Conservation (phyloP, 2,888 invertebrate genomes). For the Camponotus fellah region DNA sequence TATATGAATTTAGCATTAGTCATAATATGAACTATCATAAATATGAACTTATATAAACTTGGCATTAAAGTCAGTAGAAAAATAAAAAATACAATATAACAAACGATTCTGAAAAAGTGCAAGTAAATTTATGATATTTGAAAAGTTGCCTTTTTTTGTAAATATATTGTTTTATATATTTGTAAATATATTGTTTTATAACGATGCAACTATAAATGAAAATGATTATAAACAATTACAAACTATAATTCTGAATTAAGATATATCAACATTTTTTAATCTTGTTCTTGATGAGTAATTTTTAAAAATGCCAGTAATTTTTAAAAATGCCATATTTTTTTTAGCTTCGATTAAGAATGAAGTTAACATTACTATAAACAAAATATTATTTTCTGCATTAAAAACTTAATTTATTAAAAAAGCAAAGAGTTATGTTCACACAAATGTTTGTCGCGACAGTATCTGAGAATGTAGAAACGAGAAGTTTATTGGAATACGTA, state of each 20-base stretch:
- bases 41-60: background rate
- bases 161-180: background rate
- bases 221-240: background rate
- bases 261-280: background rate
- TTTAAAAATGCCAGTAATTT: no score
- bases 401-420: background rate
- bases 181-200: background rate
- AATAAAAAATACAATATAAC: background rate
- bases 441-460: conserved; percentile 18
- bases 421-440: background rate
- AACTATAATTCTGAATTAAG: background rate
- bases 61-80: background rate
- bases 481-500: conserved; percentile 2
- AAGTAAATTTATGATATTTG: background rate
- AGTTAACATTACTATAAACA: background rate
- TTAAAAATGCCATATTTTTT: background rate
- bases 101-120: background rate
- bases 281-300: background rate
- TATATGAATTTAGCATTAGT: background rate
- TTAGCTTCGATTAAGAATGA: background rate
- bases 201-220: background rate
- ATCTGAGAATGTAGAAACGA: background rate
- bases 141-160: background rate
- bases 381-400: background rate
- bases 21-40: no score